Conservation (phyloP, 2,797 vertebrate species). For the Muscicapa comitata region DNA sequence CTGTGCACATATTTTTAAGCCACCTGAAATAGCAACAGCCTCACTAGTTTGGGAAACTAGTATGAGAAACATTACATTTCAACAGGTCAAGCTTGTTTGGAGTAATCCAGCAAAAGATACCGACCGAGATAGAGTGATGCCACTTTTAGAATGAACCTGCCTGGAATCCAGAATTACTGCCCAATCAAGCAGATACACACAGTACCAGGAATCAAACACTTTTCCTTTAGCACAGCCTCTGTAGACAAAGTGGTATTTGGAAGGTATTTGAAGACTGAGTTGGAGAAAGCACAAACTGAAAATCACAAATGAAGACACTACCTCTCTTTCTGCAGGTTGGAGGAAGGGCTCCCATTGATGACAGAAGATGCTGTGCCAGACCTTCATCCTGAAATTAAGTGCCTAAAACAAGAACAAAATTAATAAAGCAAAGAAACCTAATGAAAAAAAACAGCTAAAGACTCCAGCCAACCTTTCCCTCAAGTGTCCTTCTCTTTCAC, state of each 20-base stretch:
- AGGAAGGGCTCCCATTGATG: not conserved
- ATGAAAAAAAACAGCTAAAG: not conserved
- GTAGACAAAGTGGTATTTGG: not conserved
- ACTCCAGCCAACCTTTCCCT: not conserved
- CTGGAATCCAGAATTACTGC: not conserved
- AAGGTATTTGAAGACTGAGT: not conserved
- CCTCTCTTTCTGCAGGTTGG: not conserved
- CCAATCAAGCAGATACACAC: not conserved
- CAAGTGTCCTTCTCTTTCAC: not conserved
- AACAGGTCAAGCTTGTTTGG: not conserved
- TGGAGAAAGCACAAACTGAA: not conserved
- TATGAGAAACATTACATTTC: constrained; percentile 23
- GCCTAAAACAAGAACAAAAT: not conserved
- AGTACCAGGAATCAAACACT: not conserved
- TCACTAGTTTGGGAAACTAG: constrained; percentile 7
- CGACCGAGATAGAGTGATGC: not conserved
- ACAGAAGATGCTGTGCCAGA: not conserved
- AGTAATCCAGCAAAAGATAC: not conserved
- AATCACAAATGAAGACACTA: not conserved
- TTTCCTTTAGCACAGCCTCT: not conserved
- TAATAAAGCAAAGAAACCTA: not conserved
- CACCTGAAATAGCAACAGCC: constrained; percentile 71
- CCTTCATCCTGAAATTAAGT: not conserved
- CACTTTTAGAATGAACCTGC: not conserved
- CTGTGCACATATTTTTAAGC: constrained; percentile 62